Base-by-base conservation (phyloP, 2,797 vertebrate genomes). In the Ctenochaetus hawaiiensis region DNA sequence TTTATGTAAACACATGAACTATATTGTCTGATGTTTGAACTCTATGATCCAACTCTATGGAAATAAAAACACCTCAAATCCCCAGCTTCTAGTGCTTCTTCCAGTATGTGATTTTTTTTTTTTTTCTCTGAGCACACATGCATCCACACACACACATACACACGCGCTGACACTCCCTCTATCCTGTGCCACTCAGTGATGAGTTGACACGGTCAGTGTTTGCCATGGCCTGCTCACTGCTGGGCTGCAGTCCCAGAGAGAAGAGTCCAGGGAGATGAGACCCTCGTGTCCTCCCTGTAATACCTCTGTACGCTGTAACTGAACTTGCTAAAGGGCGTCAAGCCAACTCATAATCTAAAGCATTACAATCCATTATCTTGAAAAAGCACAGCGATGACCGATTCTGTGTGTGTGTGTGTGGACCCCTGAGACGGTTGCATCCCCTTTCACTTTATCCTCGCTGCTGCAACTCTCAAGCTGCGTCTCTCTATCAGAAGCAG, bases 301-400 rank as follows among this genome's bases (percentile, higher is more conserved):
- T 95, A 92, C 92, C 94, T 95, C 94, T 95, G 93, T 39, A 81
- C 72, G 68, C 73, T 82, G 56, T 9, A 94, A 95, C 96, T 95
- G 93, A 88, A 80, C 94, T 81, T 89, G 93, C 77, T 83, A 78
- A 82, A 93, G 94, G 94, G 95, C 93, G 92, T 87, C 53, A 92
- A 83, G 96, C 96, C 96, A 97, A 93, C 88, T 94, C 94, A 95
- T 96, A 96, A 96, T 96, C 89, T 93, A 94, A 95, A 92, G 93
- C 92, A 88, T 94, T 96, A 94, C 92, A 92, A 90, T 94, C 91
- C 92, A 95, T 96, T 95, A 94, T 90, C 93, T 93, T 94, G 85
- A 94, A 95, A 94, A 94, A 94, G 93, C 89, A 89, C 91, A 93
- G 90, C 83, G 91, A 87, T 90, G 88, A 67, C 65, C 26, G 2